phyloP scores from a whole-genome alignment of 92 coral and sea anemone genomes.

The Bergia puertoricense region DNA sequence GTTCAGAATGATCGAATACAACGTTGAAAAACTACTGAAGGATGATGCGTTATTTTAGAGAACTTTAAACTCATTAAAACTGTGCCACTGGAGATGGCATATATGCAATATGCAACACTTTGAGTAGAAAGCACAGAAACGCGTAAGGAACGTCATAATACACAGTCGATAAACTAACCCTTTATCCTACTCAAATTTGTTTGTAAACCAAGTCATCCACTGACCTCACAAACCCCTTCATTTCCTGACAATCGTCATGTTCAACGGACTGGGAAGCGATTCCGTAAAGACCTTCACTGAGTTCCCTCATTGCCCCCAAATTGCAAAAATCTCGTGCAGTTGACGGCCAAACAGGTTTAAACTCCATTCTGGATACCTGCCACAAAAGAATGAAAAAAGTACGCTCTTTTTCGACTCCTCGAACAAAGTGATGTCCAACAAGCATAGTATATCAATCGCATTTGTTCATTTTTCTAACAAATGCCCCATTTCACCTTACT shows the following conservation, averaged over 20 bases:
- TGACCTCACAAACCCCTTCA: conserved; percentile 21
- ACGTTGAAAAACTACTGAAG: too few relatives aligned
- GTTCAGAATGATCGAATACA: too few relatives aligned
- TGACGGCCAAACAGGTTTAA: conserved; percentile 92
- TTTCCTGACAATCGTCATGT: conserved; percentile 12
- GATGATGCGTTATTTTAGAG: too few relatives aligned
- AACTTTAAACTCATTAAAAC: too few relatives aligned
- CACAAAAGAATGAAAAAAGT: background rate
- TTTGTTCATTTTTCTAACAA: too few relatives aligned
- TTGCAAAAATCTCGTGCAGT: conserved; percentile 93
- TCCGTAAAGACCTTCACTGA: conserved; percentile 56
- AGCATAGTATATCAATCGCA: background rate
- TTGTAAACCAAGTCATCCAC: background rate
- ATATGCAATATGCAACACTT: too few relatives aligned
- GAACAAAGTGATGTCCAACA: background rate
- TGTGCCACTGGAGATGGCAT: too few relatives aligned
- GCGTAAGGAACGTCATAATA: too few relatives aligned
- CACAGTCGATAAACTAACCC: background rate
- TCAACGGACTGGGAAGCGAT: conserved; percentile 41
- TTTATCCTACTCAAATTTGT: background rate
- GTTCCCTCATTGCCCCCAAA: conserved; percentile 60
- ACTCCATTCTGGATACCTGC: conserved; percentile 73
- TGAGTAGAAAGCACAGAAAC: background rate
- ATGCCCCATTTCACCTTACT: too few relatives aligned
- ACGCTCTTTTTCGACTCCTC: background rate